Evolutionary conservation across 2,888 invertebrate genomes (phyloP).

Genomic region (Dasypolia templi): DNA sequence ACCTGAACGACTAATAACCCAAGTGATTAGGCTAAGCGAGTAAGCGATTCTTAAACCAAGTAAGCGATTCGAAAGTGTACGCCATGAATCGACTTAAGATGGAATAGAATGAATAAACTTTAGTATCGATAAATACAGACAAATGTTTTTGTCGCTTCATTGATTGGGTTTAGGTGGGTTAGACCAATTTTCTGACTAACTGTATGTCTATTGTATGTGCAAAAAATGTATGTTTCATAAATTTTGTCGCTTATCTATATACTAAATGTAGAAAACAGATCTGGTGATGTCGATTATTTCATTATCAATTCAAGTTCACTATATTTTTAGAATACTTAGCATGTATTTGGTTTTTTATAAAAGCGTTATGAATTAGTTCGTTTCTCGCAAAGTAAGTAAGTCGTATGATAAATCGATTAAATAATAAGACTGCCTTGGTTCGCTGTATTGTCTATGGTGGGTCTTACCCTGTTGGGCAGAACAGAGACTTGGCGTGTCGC

Average conservation of each 20-base stretch:
- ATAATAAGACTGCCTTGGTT: neutral
- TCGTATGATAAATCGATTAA: conserved; percentile 38
- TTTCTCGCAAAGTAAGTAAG: conserved; percentile 7
- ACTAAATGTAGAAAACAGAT: neutral
- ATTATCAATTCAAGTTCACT: neutral
- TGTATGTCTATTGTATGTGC: no score
- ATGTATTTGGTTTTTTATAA: neutral
- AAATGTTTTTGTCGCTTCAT: neutral
- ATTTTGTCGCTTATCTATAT: neutral
- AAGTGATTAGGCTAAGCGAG: neutral
- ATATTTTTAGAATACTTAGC: neutral
- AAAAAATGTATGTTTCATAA: neutral
- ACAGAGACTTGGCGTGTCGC: neutral
- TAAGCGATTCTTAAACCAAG: no score
- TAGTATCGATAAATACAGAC: neutral
- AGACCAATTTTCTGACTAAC: neutral
- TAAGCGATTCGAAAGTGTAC: neutral
- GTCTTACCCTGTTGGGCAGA: conserved; percentile 20
- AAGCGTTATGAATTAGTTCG: neutral
- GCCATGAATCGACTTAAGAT: conserved; percentile 9
- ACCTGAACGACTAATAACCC: neutral
- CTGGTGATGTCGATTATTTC: neutral
- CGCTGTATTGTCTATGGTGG: conserved; percentile 39
- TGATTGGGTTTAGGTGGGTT: neutral
- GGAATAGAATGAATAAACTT: neutral